These are phyloP conservation scores for Agrypnia vestita DNA, from an alignment of 1,140 invertebrate genomes.

Conservation along the genomic window DNA sequence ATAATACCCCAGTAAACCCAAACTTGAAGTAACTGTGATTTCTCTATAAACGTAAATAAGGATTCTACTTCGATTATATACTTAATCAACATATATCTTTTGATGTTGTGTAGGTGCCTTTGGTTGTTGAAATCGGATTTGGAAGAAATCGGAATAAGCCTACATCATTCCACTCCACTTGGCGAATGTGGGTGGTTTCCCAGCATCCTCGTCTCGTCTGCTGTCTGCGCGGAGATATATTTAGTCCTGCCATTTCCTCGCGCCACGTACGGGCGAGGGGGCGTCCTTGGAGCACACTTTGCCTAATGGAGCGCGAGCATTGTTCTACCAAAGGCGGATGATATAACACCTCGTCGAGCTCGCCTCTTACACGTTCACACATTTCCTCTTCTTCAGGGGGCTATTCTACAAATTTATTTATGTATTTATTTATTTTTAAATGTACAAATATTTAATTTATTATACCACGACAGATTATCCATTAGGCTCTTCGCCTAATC, in stretches of 20 bases:
- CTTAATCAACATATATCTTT: no score
- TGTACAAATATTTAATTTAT: no score
- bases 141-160: background rate
- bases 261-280: background rate
- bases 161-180: background rate
- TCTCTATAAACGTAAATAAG: no score
- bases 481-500: no score
- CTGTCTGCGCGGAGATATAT: background rate
- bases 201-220: background rate
- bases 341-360: conserved; percentile 1
- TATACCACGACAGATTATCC: no score
- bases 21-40: no score
- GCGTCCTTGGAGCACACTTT: conserved; percentile 21
- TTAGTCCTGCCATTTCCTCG: conserved; percentile 24
- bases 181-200: background rate
- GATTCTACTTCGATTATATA: no score
- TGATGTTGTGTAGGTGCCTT: no score
- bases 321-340: conserved; percentile 1
- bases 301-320: conserved; percentile 9
- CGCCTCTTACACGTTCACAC: background rate
- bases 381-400: no score
- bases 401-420: no score
- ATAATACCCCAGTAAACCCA: no score
- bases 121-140: background rate
- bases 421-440: no score